These are phyloP conservation scores for Tychaedon coryphoeus DNA, from an alignment of 2,113 vertebrate species.

Conservation along the genomic window DNA sequence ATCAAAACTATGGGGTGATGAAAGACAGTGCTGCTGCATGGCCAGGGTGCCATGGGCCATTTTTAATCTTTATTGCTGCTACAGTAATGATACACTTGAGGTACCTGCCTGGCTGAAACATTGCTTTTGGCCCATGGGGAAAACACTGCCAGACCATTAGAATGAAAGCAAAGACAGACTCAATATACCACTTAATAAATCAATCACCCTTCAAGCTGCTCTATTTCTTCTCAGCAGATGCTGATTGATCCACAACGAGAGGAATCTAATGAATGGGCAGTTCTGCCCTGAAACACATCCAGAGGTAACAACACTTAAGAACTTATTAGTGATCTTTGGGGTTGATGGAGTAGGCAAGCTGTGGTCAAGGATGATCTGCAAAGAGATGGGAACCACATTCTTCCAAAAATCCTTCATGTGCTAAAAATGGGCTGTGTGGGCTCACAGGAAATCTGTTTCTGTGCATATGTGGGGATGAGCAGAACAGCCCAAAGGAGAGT, in stretches of 20 bases:
- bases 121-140: background rate
- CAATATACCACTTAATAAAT: slow-evolving; percentile 17
- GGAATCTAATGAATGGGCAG: background rate
- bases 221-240: background rate
- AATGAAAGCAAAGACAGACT: background rate
- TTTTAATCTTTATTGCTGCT: background rate
- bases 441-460: background rate
- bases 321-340: background rate
- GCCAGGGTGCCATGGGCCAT: background rate
- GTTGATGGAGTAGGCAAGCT: background rate
- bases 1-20: background rate
- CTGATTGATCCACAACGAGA: background rate
- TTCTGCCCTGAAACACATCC: background rate
- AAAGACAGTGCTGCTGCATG: background rate
- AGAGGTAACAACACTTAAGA: background rate
- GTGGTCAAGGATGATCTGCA: background rate
- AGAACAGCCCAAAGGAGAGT: background rate
- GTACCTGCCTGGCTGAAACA: background rate
- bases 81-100: background rate
- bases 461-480: background rate
- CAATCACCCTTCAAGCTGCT: slow-evolving; percentile 37
- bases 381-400: slow-evolving; percentile 7
- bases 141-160: background rate
- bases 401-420: background rate
- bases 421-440: background rate